Evolutionary conservation across 2,888 invertebrate genomes (phyloP), one percentile per base, ranked within the genome.

Genomic region (Pachycephus smyrnensis): DNA sequence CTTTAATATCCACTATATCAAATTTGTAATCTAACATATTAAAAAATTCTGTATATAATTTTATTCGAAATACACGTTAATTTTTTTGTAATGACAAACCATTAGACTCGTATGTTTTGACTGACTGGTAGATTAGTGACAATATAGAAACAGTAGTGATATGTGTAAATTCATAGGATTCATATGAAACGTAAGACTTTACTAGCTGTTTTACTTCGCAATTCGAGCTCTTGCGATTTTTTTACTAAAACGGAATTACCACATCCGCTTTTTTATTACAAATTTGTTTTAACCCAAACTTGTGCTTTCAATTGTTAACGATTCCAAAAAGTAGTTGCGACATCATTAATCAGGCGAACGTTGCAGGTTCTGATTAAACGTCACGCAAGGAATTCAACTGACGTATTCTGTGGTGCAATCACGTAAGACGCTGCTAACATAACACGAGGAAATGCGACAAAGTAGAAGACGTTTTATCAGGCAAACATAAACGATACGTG

Each of bases 381-480:
- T 55, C 55, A 55, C 55, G 23, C 55, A 6, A 23, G 2, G 9
- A 55, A 55, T 55, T 55, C 23, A 0, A 55, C 23, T 55, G 55
- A 55, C 55, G 55, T 55, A 2, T 55, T 55, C 15, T 23, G 9
- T 55, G 55, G 55, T 55, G 55, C 55, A 55, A 55, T 55, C 23
- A 9, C 55, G 55, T 55, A 33, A 71, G 71, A 11, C 31, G 71
- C 23, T 32, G 71, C 31, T 71, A 33, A 33, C 71, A 71, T 71
- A 71, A 75, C 76, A 78, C 68, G 68, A 78, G 78, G 78, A 78
- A 78, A 78, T 78, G 78, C 78, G 78, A 78, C 78, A 78, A 78
- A 68, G 37, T 31, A 76, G 71, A 73, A 78, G 78, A 71, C 73
- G 33, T 35, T 73, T 71, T 75, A 78, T 73, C 78, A 76, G 78